phyloP scores from a whole-genome alignment of 2,113 vertebrate species.

The Xenus cinereus region DNA sequence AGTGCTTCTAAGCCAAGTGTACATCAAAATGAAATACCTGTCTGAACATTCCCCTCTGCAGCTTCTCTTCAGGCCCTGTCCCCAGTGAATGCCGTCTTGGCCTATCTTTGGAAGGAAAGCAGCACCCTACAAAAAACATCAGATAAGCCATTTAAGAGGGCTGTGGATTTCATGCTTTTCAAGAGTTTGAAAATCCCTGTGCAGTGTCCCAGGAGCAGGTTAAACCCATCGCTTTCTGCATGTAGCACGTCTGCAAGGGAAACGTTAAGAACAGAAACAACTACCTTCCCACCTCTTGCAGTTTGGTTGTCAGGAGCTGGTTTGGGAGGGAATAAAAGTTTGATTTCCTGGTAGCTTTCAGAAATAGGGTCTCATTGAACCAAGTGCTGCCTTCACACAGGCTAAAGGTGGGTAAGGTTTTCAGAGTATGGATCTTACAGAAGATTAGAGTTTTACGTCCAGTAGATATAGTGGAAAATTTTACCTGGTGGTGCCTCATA shows the following conservation, averaged over 20 bases:
- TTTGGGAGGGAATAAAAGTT: neutral
- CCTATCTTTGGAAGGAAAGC: neutral
- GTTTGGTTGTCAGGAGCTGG: neutral
- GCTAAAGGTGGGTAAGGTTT: neutral
- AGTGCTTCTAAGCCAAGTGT: neutral
- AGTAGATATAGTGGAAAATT: neutral
- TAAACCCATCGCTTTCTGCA: neutral
- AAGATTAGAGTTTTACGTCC: neutral
- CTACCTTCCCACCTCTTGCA: neutral
- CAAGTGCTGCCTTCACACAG: neutral
- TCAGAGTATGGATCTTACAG: neutral
- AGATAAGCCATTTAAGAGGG: neutral
- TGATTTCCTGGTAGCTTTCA: neutral
- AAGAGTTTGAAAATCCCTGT: neutral
- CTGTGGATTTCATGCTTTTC: neutral
- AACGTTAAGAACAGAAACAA: neutral
- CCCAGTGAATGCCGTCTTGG: neutral
- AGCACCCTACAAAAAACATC: neutral
- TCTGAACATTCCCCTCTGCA: neutral
- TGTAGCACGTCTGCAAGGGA: neutral
- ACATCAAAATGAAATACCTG: neutral
- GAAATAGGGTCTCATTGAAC: neutral
- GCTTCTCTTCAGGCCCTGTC: neutral
- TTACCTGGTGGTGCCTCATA: neutral
- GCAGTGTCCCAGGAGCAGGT: neutral